Conservation (phyloP, 2,888 invertebrate species). For the Gastracanthus pulcherrimus region DNA sequence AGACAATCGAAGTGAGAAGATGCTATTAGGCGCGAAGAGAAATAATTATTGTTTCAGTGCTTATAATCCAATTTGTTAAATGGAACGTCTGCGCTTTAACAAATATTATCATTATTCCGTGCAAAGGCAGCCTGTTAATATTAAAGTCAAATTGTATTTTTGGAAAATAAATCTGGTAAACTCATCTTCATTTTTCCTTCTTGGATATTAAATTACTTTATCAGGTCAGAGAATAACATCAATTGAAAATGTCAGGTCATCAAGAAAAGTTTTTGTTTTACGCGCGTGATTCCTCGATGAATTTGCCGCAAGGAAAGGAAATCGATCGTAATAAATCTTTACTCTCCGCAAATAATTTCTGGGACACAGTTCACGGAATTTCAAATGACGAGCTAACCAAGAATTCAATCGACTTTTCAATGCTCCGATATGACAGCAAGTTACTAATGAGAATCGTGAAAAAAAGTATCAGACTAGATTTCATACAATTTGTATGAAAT, state of each 20-base stretch:
- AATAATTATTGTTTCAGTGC: no score
- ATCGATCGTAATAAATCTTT: slow-evolving; percentile 39
- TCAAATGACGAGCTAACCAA: background rate
- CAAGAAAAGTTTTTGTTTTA: background rate
- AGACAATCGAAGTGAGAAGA: no score
- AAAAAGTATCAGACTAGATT: background rate
- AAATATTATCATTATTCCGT: no score
- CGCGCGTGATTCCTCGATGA: background rate
- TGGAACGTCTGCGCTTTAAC: no score
- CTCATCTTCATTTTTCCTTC: background rate
- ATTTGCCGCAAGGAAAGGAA: slow-evolving; percentile 14
- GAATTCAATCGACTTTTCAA: slow-evolving; percentile 12
- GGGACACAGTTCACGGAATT: slow-evolving; percentile 12
- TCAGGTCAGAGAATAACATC: background rate
- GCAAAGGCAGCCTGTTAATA: no score
- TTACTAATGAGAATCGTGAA: background rate
- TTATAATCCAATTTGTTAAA: no score
- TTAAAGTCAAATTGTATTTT: no score
- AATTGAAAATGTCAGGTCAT: background rate
- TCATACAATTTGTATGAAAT: background rate
- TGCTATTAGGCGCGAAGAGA: no score
- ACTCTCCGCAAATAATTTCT: slow-evolving; percentile 20
- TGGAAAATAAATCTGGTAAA: background rate
- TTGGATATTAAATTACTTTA: background rate
- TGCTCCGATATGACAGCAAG: slow-evolving; percentile 2